Evolutionary conservation across 2,797 vertebrate species (phyloP).

Genomic region (Capromys pilorides): DNA sequence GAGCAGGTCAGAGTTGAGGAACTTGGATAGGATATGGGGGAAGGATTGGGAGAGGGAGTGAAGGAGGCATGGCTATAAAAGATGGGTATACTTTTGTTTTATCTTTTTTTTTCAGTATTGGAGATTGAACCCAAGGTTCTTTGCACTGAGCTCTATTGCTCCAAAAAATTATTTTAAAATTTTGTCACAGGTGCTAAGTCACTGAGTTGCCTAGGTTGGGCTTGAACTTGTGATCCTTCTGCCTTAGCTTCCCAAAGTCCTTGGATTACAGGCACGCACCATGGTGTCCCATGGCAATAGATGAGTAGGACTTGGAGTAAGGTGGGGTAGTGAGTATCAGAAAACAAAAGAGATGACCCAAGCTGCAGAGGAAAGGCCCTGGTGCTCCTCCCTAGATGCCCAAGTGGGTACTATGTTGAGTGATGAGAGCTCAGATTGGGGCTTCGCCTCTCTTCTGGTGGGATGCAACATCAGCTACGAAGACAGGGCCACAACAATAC

Average conservation of each 20-base stretch:
- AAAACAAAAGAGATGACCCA: not conserved
- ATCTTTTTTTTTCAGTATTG: not conserved
- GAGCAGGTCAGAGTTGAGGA: not conserved
- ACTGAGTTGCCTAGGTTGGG: not conserved
- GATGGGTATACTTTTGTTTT: not conserved
- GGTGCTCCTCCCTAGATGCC: not conserved
- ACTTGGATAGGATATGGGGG: not conserved
- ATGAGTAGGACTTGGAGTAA: not conserved
- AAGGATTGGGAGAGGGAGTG: not conserved
- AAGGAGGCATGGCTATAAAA: not conserved
- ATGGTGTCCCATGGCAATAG: not conserved
- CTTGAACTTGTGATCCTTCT: not conserved
- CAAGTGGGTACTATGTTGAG: fast-evolving
- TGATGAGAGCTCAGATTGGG: not conserved
- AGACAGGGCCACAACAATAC: not conserved
- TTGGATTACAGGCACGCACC: not conserved
- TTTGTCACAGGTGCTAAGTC: not conserved
- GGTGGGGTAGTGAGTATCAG: not conserved
- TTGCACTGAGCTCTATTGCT: not conserved
- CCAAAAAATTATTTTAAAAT: not conserved
- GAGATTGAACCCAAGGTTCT: not conserved
- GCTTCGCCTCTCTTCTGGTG: not conserved
- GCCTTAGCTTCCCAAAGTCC: not conserved
- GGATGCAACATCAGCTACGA: not conserved
- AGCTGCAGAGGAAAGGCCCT: not conserved